These are phyloP conservation scores for Rhizoglyphus robini DNA, from an alignment of 1,140 invertebrate species.

Conservation along the genomic window DNA sequence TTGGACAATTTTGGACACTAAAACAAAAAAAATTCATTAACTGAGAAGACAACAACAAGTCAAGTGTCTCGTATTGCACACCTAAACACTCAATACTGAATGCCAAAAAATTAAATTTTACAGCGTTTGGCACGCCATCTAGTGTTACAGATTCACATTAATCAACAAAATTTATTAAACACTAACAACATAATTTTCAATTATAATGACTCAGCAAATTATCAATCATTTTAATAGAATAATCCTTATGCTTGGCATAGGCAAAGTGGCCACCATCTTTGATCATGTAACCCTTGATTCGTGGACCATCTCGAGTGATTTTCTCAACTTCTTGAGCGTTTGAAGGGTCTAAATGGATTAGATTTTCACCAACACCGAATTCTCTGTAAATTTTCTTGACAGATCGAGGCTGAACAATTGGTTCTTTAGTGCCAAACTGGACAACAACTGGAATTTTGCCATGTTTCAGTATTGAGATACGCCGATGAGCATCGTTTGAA, in stretches of 20 bases:
- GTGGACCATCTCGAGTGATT: neutral
- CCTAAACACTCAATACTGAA: no score
- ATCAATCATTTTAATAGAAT: neutral
- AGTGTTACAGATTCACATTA: no score
- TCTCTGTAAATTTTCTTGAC: neutral
- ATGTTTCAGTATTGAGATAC: neutral
- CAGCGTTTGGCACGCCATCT: no score
- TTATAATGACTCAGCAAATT: neutral
- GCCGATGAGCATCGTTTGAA: neutral
- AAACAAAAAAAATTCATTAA: no score
- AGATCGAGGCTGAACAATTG: neutral
- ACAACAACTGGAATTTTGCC: neutral
- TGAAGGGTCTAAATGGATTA: neutral
- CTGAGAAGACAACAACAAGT: no score
- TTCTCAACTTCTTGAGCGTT: neutral
- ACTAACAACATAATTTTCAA: no score
- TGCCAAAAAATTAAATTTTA: no score
- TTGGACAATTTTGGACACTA: no score
- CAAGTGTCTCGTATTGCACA: no score
- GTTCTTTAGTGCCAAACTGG: neutral
- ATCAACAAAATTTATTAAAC: no score
- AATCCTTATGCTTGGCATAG: neutral
- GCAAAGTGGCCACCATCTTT: constrained; percentile 7
- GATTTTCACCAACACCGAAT: neutral
- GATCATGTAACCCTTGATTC: neutral